Evolutionary conservation across 2,888 invertebrate genomes (phyloP), one percentile per base, ranked within the genome.

Genomic region (Dasypogon diadema): DNA sequence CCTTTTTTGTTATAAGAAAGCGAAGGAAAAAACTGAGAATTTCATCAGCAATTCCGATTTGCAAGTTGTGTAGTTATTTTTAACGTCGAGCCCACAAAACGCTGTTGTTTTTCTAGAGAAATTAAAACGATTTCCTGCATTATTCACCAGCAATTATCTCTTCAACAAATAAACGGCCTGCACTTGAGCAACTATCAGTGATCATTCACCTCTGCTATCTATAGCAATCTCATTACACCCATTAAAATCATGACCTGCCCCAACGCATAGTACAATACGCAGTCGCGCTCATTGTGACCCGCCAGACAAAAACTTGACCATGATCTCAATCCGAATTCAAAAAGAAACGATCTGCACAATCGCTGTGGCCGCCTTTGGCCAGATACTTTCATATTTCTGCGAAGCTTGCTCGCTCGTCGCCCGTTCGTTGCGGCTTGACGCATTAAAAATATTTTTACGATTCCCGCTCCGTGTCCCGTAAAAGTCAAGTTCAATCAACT

Each of bases 121-220:
- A n/a, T n/a, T n/a, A n/a, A n/a, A n/a, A 30, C 48, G 26, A 48
- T 46, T 65, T 48, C 65, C 65, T 65, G 24, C 46, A 37, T 21
- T 58, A 37, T 22, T 63, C 63, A 42, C 24, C n/a, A 14, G 65
- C 46, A 65, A 65, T 65, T 65, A 65, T 65, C 65, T 24, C 48
- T 37, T 42, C 21, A 48, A n/a, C 46, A 65, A 65, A 65, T 18
- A 42, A 42, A 12, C 42, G 21, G 16, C 18, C 24, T 46, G 65
- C 65, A 65, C 65, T 65, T 65, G 65, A 24, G 48, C 46, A 46
- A 65, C 46, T 46, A 46, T 48, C 65, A 46, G 48, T 65, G 65
- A 65, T 65, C 65, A 46, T 65, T 65, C 65, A 65, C 65, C 65
- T 65, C 65, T 46, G 65, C 48, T 65, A 65, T 65, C 65, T 65